A percentile compares a stretch with the other conserved stretches of the same genome.
These are phyloP conservation scores for Aporophyla nigra DNA, from an alignment of 2,888 invertebrate genomes.

Conservation along the genomic window DNA sequence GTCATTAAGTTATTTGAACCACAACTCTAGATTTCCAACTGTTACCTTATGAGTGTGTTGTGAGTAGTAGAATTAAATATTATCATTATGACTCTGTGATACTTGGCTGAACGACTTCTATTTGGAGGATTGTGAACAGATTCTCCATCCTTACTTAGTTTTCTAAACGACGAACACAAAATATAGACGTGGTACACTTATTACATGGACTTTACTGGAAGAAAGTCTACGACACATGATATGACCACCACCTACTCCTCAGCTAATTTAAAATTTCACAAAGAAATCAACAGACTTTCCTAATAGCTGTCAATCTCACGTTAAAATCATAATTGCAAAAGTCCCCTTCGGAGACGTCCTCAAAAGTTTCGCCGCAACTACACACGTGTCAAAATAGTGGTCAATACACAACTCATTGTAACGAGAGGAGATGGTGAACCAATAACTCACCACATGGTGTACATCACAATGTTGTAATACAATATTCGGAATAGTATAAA, in stretches of 20 bases:
- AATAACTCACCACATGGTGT: conserved; percentile 62
- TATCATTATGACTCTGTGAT: neutral
- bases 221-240: neutral
- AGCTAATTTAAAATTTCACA: neutral
- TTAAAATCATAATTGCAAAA: neutral
- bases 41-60: neutral
- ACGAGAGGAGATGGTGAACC: conserved; percentile 77
- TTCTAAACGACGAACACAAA: neutral
- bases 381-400: conserved; percentile 77
- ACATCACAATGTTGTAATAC: conserved; percentile 78
- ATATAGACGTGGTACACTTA: neutral
- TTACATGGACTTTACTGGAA: neutral
- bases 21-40: neutral
- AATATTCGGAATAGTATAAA: conserved; percentile 85
- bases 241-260: neutral
- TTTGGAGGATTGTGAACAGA: neutral
- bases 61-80: neutral
- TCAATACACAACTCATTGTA: conserved; percentile 83
- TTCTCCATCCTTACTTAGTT: neutral
- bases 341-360: conserved; percentile 77
- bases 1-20: too few relatives aligned
- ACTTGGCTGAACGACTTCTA: neutral
- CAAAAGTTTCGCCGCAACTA: conserved; percentile 78
- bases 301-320: neutral
- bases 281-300: neutral